A percentile compares a stretch with the other conserved stretches of the same genome.
Evolutionary conservation across 2,113 vertebrate genomes (phyloP).

Genomic region (Alexandromys fortis): DNA sequence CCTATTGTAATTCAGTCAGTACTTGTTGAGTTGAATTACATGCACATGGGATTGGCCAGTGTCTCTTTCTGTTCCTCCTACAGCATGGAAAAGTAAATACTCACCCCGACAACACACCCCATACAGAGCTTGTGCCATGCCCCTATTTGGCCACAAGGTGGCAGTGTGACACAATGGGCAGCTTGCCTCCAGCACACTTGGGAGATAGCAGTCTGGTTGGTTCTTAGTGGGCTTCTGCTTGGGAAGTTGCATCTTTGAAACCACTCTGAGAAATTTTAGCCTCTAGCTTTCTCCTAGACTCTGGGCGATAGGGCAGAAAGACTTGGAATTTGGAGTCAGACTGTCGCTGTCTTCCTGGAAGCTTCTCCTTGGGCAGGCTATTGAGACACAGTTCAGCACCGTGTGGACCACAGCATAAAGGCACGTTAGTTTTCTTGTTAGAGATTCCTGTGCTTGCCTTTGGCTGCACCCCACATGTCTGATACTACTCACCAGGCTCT

Average conservation of each 20-base stretch:
- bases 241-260: neutral
- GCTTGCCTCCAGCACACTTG: neutral
- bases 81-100: neutral
- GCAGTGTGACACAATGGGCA: neutral
- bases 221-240: neutral
- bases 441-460: neutral
- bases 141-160: constrained; percentile 48
- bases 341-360: neutral
- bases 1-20: neutral
- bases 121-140: neutral
- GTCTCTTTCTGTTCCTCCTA: neutral
- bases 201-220: neutral
- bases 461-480: no score
- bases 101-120: fast-evolving
- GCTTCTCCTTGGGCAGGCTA: neutral
- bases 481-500: neutral
- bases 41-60: neutral
- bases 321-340: neutral
- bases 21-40: neutral
- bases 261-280: neutral
- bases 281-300: neutral
- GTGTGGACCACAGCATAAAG: neutral
- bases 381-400: neutral
- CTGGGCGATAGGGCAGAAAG: neutral
- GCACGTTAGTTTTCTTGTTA: neutral